Evolutionary conservation across 2,888 invertebrate genomes (phyloP).

Genomic region (Perizoma flavofasciatum): DNA sequence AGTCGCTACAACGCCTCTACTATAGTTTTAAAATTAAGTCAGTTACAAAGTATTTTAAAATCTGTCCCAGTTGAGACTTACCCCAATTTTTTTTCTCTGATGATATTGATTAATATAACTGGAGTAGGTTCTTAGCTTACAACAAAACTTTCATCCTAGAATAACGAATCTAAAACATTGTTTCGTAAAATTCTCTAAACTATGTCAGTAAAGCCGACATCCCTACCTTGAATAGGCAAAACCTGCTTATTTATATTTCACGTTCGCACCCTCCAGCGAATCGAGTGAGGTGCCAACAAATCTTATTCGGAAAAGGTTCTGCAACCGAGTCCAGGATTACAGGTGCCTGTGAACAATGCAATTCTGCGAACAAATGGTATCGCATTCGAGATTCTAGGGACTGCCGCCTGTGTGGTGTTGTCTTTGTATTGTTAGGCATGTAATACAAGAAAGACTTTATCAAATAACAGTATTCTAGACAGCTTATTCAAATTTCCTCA

Average conservation of each 20-base stretch:
- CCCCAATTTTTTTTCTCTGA: no score
- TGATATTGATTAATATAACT: no score
- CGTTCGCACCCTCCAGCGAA: constrained; percentile 27
- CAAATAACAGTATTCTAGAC: no score
- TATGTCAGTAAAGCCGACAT: background rate
- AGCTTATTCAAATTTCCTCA: no score
- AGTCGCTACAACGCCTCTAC: no score
- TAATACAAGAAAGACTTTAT: constrained; percentile 6
- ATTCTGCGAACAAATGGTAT: constrained; percentile 72
- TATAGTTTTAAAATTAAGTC: no score
- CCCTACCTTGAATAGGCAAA: constrained; percentile 30
- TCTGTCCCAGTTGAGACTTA: no score
- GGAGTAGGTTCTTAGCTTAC: no score
- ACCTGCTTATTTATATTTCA: constrained; percentile 34
- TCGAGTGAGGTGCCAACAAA: constrained; percentile 48
- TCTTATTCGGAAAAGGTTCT: constrained; percentile 56
- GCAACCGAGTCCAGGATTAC: constrained; percentile 74
- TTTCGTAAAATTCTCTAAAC: background rate
- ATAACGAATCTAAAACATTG: background rate
- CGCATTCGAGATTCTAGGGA: constrained; percentile 27
- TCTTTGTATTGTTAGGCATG: constrained; percentile 17
- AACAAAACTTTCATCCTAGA: no score
- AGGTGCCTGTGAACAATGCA: constrained; percentile 76
- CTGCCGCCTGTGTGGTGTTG: constrained; percentile 9
- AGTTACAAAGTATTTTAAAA: no score